Percentiles rank a stretch among this genome's conserved stretches.
Evolutionary conservation across 1,140 invertebrate species (phyloP).

Genomic region (Mylabris phalerata): DNA sequence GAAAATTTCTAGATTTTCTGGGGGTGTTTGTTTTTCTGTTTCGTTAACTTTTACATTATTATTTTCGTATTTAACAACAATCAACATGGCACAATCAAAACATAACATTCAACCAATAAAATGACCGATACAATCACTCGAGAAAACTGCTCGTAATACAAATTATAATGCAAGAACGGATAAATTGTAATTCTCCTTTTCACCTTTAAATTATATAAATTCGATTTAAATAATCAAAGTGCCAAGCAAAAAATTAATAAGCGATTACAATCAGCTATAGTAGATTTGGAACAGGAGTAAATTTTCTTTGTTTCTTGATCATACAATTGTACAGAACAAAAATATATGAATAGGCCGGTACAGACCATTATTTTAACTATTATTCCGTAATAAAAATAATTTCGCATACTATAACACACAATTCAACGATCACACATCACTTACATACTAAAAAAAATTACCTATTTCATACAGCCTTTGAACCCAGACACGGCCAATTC

Average conservation of each 20-base stretch:
- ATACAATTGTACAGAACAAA: too few species aligned
- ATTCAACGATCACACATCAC: conserved; percentile 25
- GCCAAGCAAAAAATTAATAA: too few species aligned
- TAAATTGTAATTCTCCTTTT: too few species aligned
- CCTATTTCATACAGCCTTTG: conserved; percentile 31
- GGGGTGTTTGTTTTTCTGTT: conserved; percentile 4
- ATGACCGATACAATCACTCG: neutral
- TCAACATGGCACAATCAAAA: conserved; percentile 32
- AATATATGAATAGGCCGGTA: conserved; percentile 21
- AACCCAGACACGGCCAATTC: conserved; percentile 14
- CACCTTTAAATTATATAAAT: too few species aligned
- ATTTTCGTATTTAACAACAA: conserved; percentile 7
- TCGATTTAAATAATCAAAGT: too few species aligned
- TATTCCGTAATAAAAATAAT: conserved; percentile 22
- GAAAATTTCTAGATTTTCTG: neutral
- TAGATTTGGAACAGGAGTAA: too few species aligned
- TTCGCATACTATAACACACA: conserved; percentile 23
- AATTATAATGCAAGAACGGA: too few species aligned
- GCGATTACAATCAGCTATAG: too few species aligned
- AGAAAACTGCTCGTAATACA: neutral
- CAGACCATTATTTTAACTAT: conserved; percentile 22
- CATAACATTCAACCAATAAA: conserved; percentile 27
- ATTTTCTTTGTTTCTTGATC: too few species aligned
- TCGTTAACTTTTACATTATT: neutral
- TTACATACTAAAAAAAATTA: conserved; percentile 29